Evolutionary conservation across 2,888 invertebrate species (phyloP).

Genomic region (Silvanus unidentatus): DNA sequence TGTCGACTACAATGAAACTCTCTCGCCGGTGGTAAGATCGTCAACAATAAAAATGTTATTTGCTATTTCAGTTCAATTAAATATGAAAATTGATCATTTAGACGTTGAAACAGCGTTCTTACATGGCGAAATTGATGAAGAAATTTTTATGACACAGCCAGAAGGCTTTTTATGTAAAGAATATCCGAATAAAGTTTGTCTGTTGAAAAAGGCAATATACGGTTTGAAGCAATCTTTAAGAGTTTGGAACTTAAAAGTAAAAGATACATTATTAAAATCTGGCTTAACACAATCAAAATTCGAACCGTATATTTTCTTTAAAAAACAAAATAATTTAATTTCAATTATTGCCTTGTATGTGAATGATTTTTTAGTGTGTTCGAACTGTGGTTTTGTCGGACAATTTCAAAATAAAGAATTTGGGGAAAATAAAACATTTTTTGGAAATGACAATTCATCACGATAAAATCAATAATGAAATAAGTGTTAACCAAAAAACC

Average conservation of each 20-base stretch:
- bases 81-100: slow-evolving; percentile 13
- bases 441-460: slow-evolving; percentile 15
- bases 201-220: slow-evolving; percentile 11
- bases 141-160: slow-evolving; percentile 11
- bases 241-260: slow-evolving; percentile 11
- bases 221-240: slow-evolving; percentile 14
- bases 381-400: slow-evolving; percentile 12
- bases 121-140: slow-evolving; percentile 7
- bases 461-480: slow-evolving; percentile 9
- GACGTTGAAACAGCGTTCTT: slow-evolving; percentile 14
- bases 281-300: slow-evolving; percentile 13
- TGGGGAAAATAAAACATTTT: slow-evolving; percentile 17
- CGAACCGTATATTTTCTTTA: slow-evolving; percentile 16
- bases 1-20: slow-evolving; percentile 18
- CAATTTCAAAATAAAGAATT: slow-evolving; percentile 20
- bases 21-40: slow-evolving; percentile 16
- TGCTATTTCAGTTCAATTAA: slow-evolving; percentile 11
- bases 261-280: too few species aligned
- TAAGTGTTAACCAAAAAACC: slow-evolving; percentile 16
- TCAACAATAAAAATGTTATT: slow-evolving; percentile 16
- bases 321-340: slow-evolving; percentile 8
- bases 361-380: slow-evolving; percentile 4
- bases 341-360: slow-evolving; percentile 3
- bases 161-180: slow-evolving; percentile 8
- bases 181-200: slow-evolving; percentile 8